Evolutionary conservation across 2,797 vertebrate species (phyloP).

Genomic region (Centropyge bicolor): DNA sequence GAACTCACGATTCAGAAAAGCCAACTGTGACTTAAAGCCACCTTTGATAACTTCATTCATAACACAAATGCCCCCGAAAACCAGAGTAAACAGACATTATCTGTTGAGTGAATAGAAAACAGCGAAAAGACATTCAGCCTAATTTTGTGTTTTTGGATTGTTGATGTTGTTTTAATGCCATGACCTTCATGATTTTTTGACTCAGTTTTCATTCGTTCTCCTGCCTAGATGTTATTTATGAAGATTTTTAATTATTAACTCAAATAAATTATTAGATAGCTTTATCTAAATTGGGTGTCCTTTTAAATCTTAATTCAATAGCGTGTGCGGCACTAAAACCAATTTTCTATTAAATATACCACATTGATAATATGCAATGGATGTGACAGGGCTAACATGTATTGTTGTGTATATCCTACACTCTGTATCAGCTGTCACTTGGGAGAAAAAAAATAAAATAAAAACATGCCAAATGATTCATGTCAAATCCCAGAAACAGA

Average conservation of each 20-base stretch:
- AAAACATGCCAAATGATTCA: background rate
- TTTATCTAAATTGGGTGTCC: constrained; percentile 23
- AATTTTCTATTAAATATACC: background rate
- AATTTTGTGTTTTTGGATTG: background rate
- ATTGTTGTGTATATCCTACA: background rate
- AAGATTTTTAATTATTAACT: constrained; percentile 9
- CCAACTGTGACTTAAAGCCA: constrained; percentile 13
- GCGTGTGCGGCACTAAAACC: constrained; percentile 5
- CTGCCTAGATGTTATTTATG: constrained; percentile 4
- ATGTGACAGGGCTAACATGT: background rate
- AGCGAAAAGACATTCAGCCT: constrained; percentile 5
- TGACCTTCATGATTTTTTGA: constrained; percentile 15
- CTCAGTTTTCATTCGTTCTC: background rate
- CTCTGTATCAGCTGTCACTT: no score
- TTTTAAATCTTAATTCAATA: constrained; percentile 11
- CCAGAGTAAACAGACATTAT: constrained; percentile 8
- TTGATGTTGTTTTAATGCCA: background rate
- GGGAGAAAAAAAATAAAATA: background rate
- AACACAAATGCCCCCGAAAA: background rate
- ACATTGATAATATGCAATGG: background rate
- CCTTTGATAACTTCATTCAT: constrained; percentile 31
- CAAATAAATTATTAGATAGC: constrained; percentile 1
- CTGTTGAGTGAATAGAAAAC: background rate
- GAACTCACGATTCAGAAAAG: constrained; percentile 42
- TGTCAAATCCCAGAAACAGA: background rate